A percentile compares a stretch with the other conserved stretches of the same genome.
phyloP scores from a whole-genome alignment of 2,113 vertebrate genomes.

The Aegithalos caudatus region DNA sequence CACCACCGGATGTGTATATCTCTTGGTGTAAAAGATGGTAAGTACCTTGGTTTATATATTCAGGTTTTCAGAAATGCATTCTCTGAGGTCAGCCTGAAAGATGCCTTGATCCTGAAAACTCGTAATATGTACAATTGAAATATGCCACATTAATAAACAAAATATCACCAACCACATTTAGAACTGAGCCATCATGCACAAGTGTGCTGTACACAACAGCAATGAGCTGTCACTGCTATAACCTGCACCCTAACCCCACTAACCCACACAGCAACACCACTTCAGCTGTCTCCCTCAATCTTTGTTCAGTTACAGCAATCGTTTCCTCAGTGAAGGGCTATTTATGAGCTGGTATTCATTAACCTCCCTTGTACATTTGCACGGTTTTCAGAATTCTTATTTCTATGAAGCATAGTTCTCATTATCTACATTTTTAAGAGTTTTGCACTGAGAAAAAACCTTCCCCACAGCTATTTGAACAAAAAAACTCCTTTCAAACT shows the following conservation, averaged over 20 bases:
- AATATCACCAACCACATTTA: not conserved
- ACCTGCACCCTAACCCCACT: not conserved
- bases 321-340: not conserved
- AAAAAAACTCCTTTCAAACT: not conserved
- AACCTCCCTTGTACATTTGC: not conserved
- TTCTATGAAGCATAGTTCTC: not conserved
- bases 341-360: not conserved
- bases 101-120: not conserved
- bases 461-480: not conserved
- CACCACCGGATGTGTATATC: accelerated
- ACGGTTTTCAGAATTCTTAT: not conserved
- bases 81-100: not conserved
- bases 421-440: not conserved
- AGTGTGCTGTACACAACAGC: not conserved
- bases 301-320: not conserved
- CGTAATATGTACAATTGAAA: not conserved
- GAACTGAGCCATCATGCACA: not conserved
- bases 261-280: not conserved
- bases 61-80: not conserved
- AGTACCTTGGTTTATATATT: not conserved
- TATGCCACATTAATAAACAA: not conserved
- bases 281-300: not conserved
- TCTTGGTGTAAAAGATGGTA: not conserved
- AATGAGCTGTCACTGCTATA: not conserved
- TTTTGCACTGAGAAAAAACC: not conserved